Conservation (phyloP, 1,140 invertebrate species). For the Drosophila lini region DNA sequence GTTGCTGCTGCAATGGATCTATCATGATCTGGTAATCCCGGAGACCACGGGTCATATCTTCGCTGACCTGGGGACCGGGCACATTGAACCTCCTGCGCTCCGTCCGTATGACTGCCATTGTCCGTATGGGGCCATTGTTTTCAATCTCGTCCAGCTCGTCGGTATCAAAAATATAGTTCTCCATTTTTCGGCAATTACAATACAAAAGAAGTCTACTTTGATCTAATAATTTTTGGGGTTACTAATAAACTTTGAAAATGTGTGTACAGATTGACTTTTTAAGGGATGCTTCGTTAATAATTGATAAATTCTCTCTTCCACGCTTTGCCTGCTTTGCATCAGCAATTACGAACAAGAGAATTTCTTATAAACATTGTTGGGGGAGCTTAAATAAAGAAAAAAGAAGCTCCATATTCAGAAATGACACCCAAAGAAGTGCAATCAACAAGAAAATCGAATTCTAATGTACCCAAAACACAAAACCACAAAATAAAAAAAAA, state of each 20-base stretch:
- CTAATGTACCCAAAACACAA: background rate
- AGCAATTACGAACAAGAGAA: background rate
- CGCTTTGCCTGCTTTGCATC: background rate
- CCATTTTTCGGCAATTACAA: background rate
- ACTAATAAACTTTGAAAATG: background rate
- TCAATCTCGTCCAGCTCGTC: background rate
- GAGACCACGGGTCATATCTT: background rate
- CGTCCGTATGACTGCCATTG: too few relatives aligned
- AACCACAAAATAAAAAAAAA: background rate
- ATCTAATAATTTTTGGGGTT: background rate
- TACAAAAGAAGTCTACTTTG: background rate
- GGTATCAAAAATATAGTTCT: background rate
- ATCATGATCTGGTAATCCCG: background rate
- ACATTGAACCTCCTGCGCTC: background rate
- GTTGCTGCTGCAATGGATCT: background rate
- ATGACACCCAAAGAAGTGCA: background rate
- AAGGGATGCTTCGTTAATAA: too few relatives aligned
- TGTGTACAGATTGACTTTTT: background rate
- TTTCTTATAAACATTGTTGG: too few relatives aligned
- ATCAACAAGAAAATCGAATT: slow-evolving; percentile 6
- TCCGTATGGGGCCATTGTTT: background rate
- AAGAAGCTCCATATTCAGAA: background rate
- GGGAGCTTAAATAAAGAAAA: background rate
- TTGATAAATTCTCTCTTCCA: background rate
- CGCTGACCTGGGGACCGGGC: background rate